Evolutionary conservation across 1,140 invertebrate genomes (phyloP).

Genomic region (Drosophila pseudoobscura): DNA sequence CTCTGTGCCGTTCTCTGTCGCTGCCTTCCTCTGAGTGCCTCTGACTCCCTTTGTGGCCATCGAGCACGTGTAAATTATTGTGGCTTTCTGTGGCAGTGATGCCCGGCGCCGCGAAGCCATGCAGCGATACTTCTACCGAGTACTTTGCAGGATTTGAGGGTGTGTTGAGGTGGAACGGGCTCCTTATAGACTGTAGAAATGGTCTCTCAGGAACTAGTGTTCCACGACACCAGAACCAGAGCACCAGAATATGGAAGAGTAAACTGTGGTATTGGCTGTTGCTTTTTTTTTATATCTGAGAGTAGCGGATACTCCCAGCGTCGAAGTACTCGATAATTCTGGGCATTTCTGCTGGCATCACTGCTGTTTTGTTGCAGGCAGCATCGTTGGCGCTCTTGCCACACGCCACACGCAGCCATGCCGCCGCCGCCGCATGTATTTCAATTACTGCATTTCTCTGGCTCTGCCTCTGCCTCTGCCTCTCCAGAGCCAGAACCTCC

Average conservation of each 20-base stretch:
- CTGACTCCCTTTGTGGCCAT: constrained; percentile 9
- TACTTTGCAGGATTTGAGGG: background rate
- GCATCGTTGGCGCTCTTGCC: constrained; percentile 19
- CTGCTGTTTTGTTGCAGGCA: constrained; percentile 14
- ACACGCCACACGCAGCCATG: constrained; percentile 50
- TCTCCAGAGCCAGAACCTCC: background rate
- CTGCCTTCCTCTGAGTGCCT: background rate
- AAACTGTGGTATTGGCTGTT: no score
- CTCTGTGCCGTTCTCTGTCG: background rate
- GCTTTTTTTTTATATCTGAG: no score
- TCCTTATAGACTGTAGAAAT: background rate
- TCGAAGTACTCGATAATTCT: background rate
- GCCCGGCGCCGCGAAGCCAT: constrained; percentile 51
- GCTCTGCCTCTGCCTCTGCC: constrained; percentile 20
- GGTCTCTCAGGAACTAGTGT: no score
- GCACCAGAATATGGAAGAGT: no score
- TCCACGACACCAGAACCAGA: no score
- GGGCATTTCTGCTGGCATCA: background rate
- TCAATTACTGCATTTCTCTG: constrained; percentile 79
- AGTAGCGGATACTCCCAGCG: no score
- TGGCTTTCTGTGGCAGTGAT: constrained; percentile 44
- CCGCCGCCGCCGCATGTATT: constrained; percentile 67
- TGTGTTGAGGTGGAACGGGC: constrained; percentile 1
- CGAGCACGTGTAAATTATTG: constrained; percentile 71
- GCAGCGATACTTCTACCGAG: constrained; percentile 30